These are phyloP conservation scores for Aethina tumida DNA, from an alignment of 1,140 invertebrate species.

Conservation along the genomic window DNA sequence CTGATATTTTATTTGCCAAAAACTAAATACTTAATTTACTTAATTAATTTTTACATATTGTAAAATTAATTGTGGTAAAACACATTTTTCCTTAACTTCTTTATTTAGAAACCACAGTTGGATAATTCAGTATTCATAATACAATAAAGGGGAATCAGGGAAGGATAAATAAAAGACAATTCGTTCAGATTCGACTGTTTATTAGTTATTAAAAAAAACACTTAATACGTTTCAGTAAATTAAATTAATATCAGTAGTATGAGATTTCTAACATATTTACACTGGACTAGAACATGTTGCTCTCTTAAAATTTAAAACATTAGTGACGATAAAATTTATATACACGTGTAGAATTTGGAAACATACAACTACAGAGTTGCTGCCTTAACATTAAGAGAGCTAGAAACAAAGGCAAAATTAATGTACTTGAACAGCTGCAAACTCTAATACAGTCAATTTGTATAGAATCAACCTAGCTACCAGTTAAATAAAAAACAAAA, in stretches of 20 bases:
- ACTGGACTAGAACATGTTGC: conserved; percentile 34
- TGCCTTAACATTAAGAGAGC: conserved; percentile 2
- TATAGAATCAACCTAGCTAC: conserved; percentile 3
- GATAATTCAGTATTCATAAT: too few species aligned
- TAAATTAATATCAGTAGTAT: conserved; percentile 31
- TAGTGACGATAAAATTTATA: conserved; percentile 10
- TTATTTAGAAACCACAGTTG: too few species aligned
- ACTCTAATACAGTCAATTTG: background rate
- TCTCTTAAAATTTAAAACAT: conserved; percentile 14
- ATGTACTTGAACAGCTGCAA: conserved; percentile 3
- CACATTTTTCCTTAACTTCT: too few species aligned
- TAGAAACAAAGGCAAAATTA: conserved; percentile 2
- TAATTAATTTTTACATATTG: too few species aligned
- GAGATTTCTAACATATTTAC: conserved; percentile 33
- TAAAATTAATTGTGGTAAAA: too few species aligned
- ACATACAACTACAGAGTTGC: conserved; percentile 2
- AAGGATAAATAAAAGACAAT: background rate
- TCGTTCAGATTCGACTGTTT: conserved; percentile 10
- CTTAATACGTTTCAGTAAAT: conserved; percentile 30
- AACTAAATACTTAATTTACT: too few species aligned
- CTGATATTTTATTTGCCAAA: too few species aligned
- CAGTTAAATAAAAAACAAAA: conserved; percentile 5
- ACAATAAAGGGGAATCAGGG: too few species aligned
- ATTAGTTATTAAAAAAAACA: conserved; percentile 32
- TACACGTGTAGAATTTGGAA: conserved; percentile 12